Evolutionary conservation across 2,797 vertebrate genomes (phyloP).

Genomic region (Dallia pectoralis): DNA sequence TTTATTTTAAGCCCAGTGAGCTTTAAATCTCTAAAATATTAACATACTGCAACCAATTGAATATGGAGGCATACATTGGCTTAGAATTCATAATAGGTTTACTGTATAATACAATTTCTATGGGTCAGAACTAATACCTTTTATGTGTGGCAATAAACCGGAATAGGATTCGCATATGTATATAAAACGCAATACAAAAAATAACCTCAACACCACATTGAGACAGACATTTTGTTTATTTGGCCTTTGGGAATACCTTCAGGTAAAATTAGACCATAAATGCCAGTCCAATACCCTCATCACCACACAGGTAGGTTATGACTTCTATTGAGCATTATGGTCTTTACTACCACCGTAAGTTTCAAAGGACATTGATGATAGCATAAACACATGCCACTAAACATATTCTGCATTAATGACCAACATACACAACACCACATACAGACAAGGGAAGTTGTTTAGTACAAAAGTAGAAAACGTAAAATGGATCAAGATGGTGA

Average conservation of each 20-base stretch:
- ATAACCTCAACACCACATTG: neutral
- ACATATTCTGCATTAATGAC: constrained; percentile 32
- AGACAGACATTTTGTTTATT: constrained; percentile 63
- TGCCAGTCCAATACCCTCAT: constrained; percentile 24
- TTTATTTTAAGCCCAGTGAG: neutral
- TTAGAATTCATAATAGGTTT: neutral
- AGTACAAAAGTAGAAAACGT: constrained; percentile 56
- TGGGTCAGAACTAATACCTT: too few species aligned
- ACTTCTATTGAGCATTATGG: constrained; percentile 8
- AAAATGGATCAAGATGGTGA: constrained; percentile 46
- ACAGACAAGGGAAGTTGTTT: constrained; percentile 49
- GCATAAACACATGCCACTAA: constrained; percentile 26
- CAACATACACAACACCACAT: constrained; percentile 28
- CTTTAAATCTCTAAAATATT: neutral
- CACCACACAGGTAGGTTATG: constrained; percentile 30
- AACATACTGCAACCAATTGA: neutral
- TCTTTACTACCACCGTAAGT: constrained; percentile 23
- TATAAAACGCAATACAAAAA: neutral
- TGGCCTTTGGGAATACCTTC: constrained; percentile 40
- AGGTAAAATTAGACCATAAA: constrained; percentile 33
- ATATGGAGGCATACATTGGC: neutral
- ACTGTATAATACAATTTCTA: too few species aligned
- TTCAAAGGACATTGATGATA: constrained; percentile 31
- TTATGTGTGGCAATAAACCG: too few species aligned
- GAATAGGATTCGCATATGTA: too few species aligned